Evolutionary conservation across 64 coral and sea anemone species (phyloP), one percentile per base, ranked within the genome.

Genomic region (Dendronephthya gigantea): DNA sequence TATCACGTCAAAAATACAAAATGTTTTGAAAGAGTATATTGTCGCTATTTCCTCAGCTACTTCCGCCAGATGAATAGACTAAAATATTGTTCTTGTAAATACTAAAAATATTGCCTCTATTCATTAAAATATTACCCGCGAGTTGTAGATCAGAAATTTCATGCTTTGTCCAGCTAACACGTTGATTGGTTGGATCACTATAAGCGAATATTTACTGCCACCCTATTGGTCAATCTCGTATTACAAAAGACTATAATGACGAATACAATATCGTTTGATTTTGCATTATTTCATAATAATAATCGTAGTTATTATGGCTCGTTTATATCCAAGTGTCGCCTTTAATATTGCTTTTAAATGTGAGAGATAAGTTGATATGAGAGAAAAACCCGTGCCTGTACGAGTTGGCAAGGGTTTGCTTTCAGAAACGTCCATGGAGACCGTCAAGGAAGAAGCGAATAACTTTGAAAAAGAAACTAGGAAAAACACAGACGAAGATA

Each of bases 241-340:
- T 62, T n/a, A 62, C 55, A 62, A 62, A 62, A 62, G 55, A 62
- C 55, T 19, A 7, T 62, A 62, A 62, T 62, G 55, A 62, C 55
- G 55, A 62, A 62, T 62, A 62, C 55, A 62, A 62, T 62, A 62
- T 62, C 55, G 55, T 62, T 62, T 62, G 41, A 45, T 45, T 45
- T 45, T 45, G 41, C 41, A 45, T 62, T 10, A 22, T 27, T 62
- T 62, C 19, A 62, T n/a, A 23, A 62, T 62, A 62, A 62, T 62
- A 62, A 62, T 27, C 17, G 19, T n/a, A 62, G 19, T 9, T 9
- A 62, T n/a, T 62, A 62, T 62, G 16, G 25, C 10, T 62, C 55
- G 55, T 62, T 62, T 62, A n/a, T 62, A 62, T 62, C 25, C 55
- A 62, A 27, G 19, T 62, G 7, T 62, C 41, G 41, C 41, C 41